A percentile compares a stretch with the other conserved stretches of the same genome.
Conservation (phyloP, 2,888 invertebrate genomes). For the Caenorhabditis japonica region DNA sequence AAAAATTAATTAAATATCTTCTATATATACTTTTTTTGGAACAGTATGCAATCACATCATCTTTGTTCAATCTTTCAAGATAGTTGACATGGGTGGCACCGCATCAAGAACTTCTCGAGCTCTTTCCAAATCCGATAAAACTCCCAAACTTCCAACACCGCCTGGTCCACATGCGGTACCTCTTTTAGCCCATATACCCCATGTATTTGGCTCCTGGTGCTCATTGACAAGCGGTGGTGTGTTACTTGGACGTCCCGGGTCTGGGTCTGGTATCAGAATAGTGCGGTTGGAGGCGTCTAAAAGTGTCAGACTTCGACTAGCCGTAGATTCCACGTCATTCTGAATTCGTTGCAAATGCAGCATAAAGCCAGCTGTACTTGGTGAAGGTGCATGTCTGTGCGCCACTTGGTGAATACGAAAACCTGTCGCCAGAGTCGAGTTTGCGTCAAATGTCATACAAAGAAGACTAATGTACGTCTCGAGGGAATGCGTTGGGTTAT, state of each 20-base stretch:
- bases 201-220: background rate
- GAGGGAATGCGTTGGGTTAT: slow-evolving; percentile 3
- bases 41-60: no score
- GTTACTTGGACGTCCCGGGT: slow-evolving; percentile 9
- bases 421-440: slow-evolving; percentile 7
- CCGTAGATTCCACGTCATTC: background rate
- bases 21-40: no score
- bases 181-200: slow-evolving; percentile 22
- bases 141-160: slow-evolving; percentile 15
- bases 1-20: no score
- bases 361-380: slow-evolving; percentile 22
- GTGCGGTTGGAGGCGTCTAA: no score
- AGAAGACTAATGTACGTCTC: slow-evolving; percentile 13
- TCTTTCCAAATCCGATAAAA: slow-evolving; percentile 26
- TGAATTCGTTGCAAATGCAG: background rate
- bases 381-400: background rate
- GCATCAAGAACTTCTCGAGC: slow-evolving; percentile 23
- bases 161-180: slow-evolving; percentile 8
- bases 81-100: slow-evolving; percentile 22
- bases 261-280: background rate
- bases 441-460: slow-evolving; percentile 2
- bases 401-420: slow-evolving; percentile 5
- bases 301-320: no score
- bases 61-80: no score
- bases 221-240: background rate